Evolutionary conservation across 2,113 vertebrate species (phyloP).

Genomic region (Callocephalon fimbriatum): DNA sequence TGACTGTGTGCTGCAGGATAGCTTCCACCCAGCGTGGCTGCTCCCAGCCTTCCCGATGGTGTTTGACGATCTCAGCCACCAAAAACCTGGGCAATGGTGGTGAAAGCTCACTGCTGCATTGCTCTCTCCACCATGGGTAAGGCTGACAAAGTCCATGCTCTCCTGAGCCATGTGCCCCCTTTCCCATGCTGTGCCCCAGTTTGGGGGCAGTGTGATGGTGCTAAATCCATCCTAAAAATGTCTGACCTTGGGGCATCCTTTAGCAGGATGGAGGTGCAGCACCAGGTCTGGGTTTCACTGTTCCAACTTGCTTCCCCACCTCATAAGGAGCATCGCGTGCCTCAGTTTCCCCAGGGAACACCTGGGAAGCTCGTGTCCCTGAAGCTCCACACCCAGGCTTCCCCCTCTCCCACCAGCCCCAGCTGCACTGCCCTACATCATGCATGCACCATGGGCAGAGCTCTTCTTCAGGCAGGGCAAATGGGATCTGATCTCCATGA

Average conservation of each 20-base stretch:
- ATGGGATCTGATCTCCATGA: background rate
- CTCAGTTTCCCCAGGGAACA: background rate
- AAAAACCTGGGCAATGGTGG: background rate
- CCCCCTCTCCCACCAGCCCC: background rate
- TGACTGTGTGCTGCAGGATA: background rate
- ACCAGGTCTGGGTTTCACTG: background rate
- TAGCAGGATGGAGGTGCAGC: background rate
- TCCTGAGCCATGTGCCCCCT: background rate
- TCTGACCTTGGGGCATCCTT: background rate
- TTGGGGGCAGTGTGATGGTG: background rate
- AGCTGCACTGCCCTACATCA: background rate
- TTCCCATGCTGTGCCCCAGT: rapidly evolving
- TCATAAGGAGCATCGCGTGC: background rate
- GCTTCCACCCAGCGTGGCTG: background rate
- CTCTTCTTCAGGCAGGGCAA: background rate
- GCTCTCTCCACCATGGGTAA: background rate
- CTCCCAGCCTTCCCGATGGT: background rate
- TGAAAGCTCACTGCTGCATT: background rate
- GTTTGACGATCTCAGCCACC: background rate
- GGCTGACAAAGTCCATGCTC: background rate
- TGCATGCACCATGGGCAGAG: rapidly evolving
- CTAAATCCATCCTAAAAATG: background rate
- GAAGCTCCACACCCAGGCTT: background rate
- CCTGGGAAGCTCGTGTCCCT: rapidly evolving
- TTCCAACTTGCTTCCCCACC: background rate